These are phyloP conservation scores for Aphaenogaster floridana DNA, from an alignment of 1,140 invertebrate species.

Conservation along the genomic window DNA sequence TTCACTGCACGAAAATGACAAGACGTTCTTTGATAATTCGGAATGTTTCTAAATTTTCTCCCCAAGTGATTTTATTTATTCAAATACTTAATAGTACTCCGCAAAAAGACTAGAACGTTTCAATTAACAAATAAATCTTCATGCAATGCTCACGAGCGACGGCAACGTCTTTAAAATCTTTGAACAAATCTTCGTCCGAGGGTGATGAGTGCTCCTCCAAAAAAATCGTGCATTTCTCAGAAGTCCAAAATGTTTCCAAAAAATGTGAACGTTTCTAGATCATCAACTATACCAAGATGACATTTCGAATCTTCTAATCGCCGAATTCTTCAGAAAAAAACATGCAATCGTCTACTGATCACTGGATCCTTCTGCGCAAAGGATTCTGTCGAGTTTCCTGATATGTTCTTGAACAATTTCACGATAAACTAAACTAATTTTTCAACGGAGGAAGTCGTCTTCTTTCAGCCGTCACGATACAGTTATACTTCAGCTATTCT, in stretches of 20 bases:
- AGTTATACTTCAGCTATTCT: slow-evolving; percentile 1
- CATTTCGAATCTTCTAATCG: background rate
- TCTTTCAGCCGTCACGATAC: slow-evolving; percentile 32
- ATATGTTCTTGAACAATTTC: background rate
- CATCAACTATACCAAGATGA: background rate
- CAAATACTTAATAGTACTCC: background rate
- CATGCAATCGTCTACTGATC: background rate
- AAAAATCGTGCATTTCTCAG: background rate
- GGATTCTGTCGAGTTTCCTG: background rate
- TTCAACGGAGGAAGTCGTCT: background rate
- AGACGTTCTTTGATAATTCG: background rate
- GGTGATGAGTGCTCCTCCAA: background rate
- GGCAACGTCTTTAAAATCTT: background rate
- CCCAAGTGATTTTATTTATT: background rate
- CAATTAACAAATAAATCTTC: background rate
- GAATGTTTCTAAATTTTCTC: background rate
- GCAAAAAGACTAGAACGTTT: background rate
- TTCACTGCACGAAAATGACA: slow-evolving; percentile 25
- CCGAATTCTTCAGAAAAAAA: background rate
- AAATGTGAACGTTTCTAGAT: background rate
- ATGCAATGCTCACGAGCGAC: background rate
- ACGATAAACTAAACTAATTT: background rate
- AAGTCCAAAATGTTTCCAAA: background rate
- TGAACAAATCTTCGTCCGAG: background rate
- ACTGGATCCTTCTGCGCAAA: background rate